Base-by-base conservation (phyloP, 2,113 vertebrate species). In the Dicrurus megarhynchus region DNA sequence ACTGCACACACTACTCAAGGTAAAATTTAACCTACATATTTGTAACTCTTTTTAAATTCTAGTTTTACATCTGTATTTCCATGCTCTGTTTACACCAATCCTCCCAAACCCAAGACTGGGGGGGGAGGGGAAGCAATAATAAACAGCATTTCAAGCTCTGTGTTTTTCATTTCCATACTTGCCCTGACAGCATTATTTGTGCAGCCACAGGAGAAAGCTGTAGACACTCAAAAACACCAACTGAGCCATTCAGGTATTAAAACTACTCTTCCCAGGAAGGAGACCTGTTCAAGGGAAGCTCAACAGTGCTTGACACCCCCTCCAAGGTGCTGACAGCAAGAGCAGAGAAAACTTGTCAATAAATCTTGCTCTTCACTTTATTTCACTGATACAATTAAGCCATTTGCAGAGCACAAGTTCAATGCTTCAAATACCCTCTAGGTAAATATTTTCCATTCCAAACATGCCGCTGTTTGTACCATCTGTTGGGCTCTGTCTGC, bases 341-440 rank as follows among this genome's bases (percentile, higher is more conserved):
- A 82, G 35, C 55, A 93, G 37, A 88, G 61, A 22, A 84, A 67
- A 69, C 47, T 86, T 73, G 46, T 94, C 89, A 93, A 69, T 89
- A 95, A 84, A 85, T 87, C 94, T 86, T 46, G 33, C 71, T 87
- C 84, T 95, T 80, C 88, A 87, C 94, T 94, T 92, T 91, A 97
- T 96, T 95, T 95, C 87, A 55, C 97, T 98, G 96, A 98, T 98
- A 97, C 97, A 98, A 98, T 98, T 98, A 98, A 97, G 96, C 84
- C 96, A 90, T 94, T 96, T 96, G 96, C 97, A 97, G 93, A 97
- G 93, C 93, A 92, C 77, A 78, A 93, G 95, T 97, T 96, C 90
- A 53, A 73, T 18, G 71, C 90, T 95, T 83, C 93, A 88, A 93
- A 95, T 68, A 80, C 97, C 94, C 94, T 92, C 95, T 83, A 97